Conservation (phyloP, 2,113 vertebrate species). For the Etheostoma cragini region DNA sequence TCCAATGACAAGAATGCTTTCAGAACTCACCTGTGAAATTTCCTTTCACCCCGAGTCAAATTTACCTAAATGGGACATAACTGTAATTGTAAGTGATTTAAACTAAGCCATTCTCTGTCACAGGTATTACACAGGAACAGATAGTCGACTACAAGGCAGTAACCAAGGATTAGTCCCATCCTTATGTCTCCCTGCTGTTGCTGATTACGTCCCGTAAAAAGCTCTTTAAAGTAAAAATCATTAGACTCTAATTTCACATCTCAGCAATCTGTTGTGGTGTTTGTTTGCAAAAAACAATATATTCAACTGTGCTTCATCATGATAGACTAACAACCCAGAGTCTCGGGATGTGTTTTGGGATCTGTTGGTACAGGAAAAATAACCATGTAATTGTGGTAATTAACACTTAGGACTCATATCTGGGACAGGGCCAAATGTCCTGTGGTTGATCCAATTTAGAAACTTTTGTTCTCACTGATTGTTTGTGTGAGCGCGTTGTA, state of each 20-base stretch:
- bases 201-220: slow-evolving; percentile 75
- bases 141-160: slow-evolving; percentile 46
- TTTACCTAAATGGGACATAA: background rate
- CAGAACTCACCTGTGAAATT: slow-evolving; percentile 30
- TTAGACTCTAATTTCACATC: slow-evolving; percentile 48
- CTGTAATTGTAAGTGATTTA: slow-evolving; percentile 47
- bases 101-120: slow-evolving; percentile 41
- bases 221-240: slow-evolving; percentile 72
- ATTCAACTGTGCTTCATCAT: background rate
- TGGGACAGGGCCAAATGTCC: slow-evolving; percentile 35
- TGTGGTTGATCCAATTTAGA: slow-evolving; percentile 42
- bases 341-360: background rate
- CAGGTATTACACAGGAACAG: slow-evolving; percentile 42
- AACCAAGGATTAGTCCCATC: slow-evolving; percentile 72
- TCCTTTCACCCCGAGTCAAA: background rate
- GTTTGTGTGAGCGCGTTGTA: slow-evolving; percentile 32
- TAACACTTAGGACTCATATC: slow-evolving; percentile 19
- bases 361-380: background rate
- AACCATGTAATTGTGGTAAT: slow-evolving; percentile 15
- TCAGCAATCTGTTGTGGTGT: slow-evolving; percentile 16
- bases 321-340: background rate
- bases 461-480: slow-evolving; percentile 51
- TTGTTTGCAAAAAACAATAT: slow-evolving; percentile 14
- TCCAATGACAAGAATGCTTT: slow-evolving; percentile 6
- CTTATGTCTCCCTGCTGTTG: slow-evolving; percentile 68